These are phyloP conservation scores for Sphaerophoria rueppellii DNA, from an alignment of 2,888 invertebrate species.

Conservation along the genomic window DNA sequence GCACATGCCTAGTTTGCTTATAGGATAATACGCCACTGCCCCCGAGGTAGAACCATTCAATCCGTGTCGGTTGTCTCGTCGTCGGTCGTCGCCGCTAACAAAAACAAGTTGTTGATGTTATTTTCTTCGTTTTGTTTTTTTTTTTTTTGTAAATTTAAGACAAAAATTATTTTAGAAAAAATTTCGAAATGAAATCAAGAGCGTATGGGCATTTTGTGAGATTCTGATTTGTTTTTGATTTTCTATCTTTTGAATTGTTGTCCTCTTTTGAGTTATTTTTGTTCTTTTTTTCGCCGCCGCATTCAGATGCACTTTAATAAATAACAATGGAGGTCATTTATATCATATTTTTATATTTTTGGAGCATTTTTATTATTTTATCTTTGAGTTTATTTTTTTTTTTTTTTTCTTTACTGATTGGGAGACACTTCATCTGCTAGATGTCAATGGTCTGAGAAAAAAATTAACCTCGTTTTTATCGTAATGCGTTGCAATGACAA, in stretches of 20 bases:
- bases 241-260: background rate
- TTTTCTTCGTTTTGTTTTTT: background rate
- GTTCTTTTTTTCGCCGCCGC: constrained; percentile 11
- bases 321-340: constrained; percentile 17
- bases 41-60: constrained; percentile 20
- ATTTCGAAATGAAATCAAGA: constrained; percentile 53
- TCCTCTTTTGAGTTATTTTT: background rate
- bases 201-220: constrained; percentile 39
- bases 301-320: constrained; percentile 35
- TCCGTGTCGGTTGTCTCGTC: background rate
- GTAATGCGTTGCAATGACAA: background rate
- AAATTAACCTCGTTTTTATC: constrained; percentile 31
- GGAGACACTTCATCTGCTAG: background rate
- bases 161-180: constrained; percentile 29
- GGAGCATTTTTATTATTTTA: constrained; percentile 1
- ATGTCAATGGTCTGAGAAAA: constrained; percentile 19
- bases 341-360: constrained; percentile 7
- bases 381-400: constrained; percentile 6
- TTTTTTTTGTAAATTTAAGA: background rate
- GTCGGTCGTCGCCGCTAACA: background rate
- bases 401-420: background rate
- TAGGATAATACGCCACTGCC: too few species aligned
- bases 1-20: too few species aligned
- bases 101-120: constrained; percentile 22
- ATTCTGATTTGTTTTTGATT: constrained; percentile 32